phyloP scores from a whole-genome alignment of 2,888 invertebrate genomes.

The Cheilosia urbana region DNA sequence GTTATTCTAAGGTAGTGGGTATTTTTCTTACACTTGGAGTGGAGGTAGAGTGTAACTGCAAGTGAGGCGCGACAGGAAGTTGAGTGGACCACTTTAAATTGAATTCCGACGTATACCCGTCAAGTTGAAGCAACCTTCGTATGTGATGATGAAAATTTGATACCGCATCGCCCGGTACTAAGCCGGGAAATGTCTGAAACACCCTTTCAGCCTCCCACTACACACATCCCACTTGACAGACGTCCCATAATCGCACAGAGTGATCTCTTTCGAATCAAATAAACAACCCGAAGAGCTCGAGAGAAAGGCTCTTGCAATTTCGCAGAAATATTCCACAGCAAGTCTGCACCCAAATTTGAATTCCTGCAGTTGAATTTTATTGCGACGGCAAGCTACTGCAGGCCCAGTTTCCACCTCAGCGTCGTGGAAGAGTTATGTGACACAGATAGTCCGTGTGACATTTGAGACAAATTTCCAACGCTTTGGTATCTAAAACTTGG shows the following conservation, averaged over 20 bases:
- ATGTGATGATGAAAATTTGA: too few species aligned
- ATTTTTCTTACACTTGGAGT: too few species aligned
- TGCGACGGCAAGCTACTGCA: constrained; percentile 37
- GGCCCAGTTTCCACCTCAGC: constrained; percentile 52
- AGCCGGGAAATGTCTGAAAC: too few species aligned
- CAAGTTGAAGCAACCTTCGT: too few species aligned
- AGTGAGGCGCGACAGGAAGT: too few species aligned
- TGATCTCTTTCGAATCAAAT: constrained; percentile 49
- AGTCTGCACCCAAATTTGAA: constrained; percentile 44
- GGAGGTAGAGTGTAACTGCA: too few species aligned
- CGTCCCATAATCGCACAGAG: constrained; percentile 13
- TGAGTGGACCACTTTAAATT: too few species aligned
- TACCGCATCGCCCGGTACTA: too few species aligned
- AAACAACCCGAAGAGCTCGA: constrained; percentile 39
- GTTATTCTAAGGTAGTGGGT: too few species aligned
- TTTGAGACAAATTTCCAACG: constrained; percentile 74
- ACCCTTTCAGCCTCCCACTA: not conserved
- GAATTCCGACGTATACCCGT: not conserved
- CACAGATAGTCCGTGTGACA: constrained; percentile 68
- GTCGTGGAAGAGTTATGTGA: constrained; percentile 62
- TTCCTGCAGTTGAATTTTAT: constrained; percentile 29
- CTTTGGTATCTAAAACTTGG: constrained; percentile 70
- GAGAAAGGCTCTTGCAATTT: constrained; percentile 54
- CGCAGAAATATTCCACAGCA: constrained; percentile 32
- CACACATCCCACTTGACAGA: constrained; percentile 15